A percentile compares a stretch with the other conserved stretches of the same genome.
Evolutionary conservation across 2,888 invertebrate genomes (phyloP).

Genomic region (Patella ulyssiponensis): DNA sequence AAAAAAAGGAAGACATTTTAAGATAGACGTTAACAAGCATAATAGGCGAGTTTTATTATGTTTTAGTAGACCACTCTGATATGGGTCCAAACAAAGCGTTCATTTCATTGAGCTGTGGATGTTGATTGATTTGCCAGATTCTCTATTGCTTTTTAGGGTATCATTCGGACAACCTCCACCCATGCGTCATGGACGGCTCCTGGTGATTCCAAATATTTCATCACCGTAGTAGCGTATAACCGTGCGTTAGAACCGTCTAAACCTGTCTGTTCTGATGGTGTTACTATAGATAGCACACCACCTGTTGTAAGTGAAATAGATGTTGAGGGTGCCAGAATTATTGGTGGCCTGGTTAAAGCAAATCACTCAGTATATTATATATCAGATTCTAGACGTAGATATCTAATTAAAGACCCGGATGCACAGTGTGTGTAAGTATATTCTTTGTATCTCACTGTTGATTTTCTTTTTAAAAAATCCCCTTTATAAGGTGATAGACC

Average conservation of each 20-base stretch:
- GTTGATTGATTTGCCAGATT: too few species aligned
- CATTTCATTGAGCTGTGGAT: too few species aligned
- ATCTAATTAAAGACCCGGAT: background rate
- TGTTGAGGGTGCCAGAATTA: slow-evolving; percentile 37
- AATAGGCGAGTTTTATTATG: too few species aligned
- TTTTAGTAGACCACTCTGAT: too few species aligned
- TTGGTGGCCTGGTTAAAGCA: slow-evolving; percentile 38
- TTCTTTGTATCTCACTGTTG: background rate
- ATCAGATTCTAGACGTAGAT: background rate
- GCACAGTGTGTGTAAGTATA: background rate
- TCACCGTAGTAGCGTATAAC: slow-evolving; percentile 56
- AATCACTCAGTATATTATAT: background rate
- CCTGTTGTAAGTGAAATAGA: slow-evolving; percentile 36
- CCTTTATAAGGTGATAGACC: too few species aligned
- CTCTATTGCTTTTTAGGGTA: background rate
- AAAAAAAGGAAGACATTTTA: too few species aligned
- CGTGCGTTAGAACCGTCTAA: slow-evolving; percentile 47
- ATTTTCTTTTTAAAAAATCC: too few species aligned
- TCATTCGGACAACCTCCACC: slow-evolving; percentile 33
- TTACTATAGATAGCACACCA: slow-evolving; percentile 39
- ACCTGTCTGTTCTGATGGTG: slow-evolving; percentile 57
- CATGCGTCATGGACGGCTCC: slow-evolving; percentile 37
- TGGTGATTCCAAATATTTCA: slow-evolving; percentile 42
- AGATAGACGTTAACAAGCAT: too few species aligned
- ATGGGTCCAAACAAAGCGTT: too few species aligned